Base-by-base conservation (phyloP, 2,113 vertebrate genomes). In the Antechinus flavipes region DNA sequence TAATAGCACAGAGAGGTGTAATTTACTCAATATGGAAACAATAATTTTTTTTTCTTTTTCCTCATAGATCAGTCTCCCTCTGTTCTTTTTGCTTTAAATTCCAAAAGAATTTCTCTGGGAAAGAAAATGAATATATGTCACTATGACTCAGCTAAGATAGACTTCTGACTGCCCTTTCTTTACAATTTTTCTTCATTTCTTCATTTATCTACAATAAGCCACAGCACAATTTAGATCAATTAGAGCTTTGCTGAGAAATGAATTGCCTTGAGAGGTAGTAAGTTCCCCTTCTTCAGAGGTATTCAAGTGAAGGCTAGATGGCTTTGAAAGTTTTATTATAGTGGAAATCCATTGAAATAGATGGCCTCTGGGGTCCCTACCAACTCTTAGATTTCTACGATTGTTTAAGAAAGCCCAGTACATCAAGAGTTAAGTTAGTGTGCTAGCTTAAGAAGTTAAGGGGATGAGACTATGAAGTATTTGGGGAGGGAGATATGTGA, bases 171-270 rank as follows among this genome's bases (percentile, higher is more conserved):
- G 9, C 9, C 35, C 49, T 54, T 68, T 76, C 90, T 93, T 49
- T 58, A 42, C 52, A 42, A 26, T 2, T 11, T 94, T 95, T 94
- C 52, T 91, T 42, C 8, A 42, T 90, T 93, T 58, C 49, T 10
- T 84, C 61, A n/a, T 97, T 90, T 96, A 23, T 91, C 58, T 90
- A 84, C 92, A 92, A 49, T 55, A 91, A 61, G 23, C 26, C 52
- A 6, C 61, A 35, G 14, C 25, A 58, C 54, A 42, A 35, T 6
- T 25, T 42, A 94, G 42, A 46, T 16, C 46, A 56, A 30, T 0
- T 9, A n/a, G 35, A 94, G 22, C 52, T n/a, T 0, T 22, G 92
- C 54, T 68, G 49, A 92, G 61, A 54, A 1, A 49, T 93, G 76
- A 89, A 4, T 14, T 19, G 14, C 14, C 35, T n/a, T n/a, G 58